Percentiles rank a stretch among this genome's conserved stretches.
phyloP scores from a whole-genome alignment of 1,140 invertebrate genomes.

The Drosophila watanabei region DNA sequence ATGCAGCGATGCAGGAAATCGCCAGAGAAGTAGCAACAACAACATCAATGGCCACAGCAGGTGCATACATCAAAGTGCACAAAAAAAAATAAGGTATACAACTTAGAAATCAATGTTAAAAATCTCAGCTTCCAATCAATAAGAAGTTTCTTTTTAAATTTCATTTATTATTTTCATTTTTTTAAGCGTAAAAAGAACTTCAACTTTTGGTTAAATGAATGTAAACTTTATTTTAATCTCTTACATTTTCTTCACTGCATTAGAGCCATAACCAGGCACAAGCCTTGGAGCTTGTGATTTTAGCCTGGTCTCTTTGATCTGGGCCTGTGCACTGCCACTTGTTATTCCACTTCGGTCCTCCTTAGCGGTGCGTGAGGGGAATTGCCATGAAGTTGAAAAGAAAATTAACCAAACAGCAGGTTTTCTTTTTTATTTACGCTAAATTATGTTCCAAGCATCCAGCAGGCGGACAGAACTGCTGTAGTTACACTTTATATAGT shows the following conservation, averaged over 20 bases:
- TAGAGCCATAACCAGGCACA: constrained; percentile 2
- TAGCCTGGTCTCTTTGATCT: constrained; percentile 27
- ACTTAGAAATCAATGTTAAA: no score
- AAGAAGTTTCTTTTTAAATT: not conserved
- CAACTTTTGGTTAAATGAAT: not conserved
- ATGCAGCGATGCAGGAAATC: constrained; percentile 63
- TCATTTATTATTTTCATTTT: not conserved
- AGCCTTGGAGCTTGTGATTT: constrained; percentile 34
- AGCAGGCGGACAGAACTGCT: constrained; percentile 28
- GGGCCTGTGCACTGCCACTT: constrained; percentile 39
- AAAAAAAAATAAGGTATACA: not conserved
- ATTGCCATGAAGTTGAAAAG: constrained; percentile 38
- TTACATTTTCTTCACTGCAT: constrained; percentile 2
- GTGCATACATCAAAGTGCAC: constrained; percentile 33
- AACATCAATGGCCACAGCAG: constrained; percentile 31
- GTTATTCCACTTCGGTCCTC: constrained; percentile 37
- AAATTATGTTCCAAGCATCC: constrained; percentile 33
- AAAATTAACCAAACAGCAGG: constrained; percentile 54
- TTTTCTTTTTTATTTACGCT: constrained; percentile 44
- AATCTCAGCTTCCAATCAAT: no score
- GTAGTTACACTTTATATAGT: constrained; percentile 51
- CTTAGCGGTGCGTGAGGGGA: constrained; percentile 37
- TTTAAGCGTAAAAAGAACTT: not conserved
- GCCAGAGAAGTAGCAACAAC: constrained; percentile 26
- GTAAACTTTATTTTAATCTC: not conserved